Conservation (phyloP, 2,888 invertebrate species). For the Andricus curvator region DNA sequence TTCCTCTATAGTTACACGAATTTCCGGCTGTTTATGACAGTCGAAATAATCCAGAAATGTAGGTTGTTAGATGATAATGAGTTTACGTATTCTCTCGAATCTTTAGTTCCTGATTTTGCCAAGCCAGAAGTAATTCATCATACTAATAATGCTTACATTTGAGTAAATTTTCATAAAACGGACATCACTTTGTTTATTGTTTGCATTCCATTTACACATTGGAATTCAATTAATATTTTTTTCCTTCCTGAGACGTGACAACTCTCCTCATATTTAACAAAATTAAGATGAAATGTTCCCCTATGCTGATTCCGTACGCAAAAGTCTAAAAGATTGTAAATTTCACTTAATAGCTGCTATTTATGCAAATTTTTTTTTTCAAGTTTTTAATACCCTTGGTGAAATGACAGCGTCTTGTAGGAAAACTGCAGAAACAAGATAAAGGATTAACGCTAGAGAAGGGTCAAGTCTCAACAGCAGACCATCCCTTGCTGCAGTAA, state of each 20-base stretch:
- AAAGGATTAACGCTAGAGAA: slow-evolving; percentile 12
- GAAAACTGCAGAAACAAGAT: slow-evolving; percentile 30
- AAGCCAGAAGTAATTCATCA: no score
- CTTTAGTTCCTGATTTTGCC: no score
- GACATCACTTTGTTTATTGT: no score
- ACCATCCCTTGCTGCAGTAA: slow-evolving; percentile 57
- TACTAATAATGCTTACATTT: no score
- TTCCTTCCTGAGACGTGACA: no score
- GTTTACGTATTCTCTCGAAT: not conserved
- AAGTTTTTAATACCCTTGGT: not conserved
- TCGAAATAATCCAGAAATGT: slow-evolving; percentile 15
- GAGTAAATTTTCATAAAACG: no score
- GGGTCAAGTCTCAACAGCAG: slow-evolving; percentile 30
- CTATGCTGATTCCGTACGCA: not conserved
- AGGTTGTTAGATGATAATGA: slow-evolving; percentile 1
- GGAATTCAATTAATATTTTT: no score
- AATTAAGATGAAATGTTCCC: not conserved
- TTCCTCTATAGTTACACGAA: not conserved
- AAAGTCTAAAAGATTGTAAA: not conserved
- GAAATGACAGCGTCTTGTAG: slow-evolving; percentile 30
- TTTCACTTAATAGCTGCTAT: not conserved
- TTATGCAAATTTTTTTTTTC: not conserved
- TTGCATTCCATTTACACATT: no score
- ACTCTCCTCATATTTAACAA: not conserved
- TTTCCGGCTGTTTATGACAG: slow-evolving; percentile 5